Percentiles rank a stretch among this genome's conserved stretches.
Conservation (phyloP, 1,140 invertebrate genomes). For the Calephelis virginiensis region DNA sequence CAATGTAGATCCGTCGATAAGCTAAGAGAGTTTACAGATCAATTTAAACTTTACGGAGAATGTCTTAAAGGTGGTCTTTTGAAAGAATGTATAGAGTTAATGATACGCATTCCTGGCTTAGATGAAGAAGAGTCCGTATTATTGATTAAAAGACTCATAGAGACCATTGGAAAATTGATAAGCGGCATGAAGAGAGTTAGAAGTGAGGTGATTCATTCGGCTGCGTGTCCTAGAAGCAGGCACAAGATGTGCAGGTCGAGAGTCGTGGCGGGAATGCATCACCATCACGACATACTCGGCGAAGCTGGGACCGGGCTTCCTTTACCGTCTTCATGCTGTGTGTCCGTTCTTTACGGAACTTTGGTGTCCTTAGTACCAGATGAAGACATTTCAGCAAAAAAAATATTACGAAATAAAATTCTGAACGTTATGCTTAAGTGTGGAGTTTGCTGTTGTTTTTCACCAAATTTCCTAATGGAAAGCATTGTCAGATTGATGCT, state of each 20-base stretch:
- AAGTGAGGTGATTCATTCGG: constrained; percentile 79
- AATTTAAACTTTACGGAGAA: constrained; percentile 81
- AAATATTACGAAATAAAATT: constrained; percentile 72
- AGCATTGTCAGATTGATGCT: constrained; percentile 63
- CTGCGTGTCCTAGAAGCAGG: constrained; percentile 71
- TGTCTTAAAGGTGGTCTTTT: constrained; percentile 80
- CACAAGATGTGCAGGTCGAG: constrained; percentile 76
- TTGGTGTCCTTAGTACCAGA: constrained; percentile 77
- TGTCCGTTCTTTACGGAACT: constrained; percentile 80
- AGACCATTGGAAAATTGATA: constrained; percentile 80
- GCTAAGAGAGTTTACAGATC: constrained; percentile 80
- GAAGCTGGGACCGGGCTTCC: constrained; percentile 44
- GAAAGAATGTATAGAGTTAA: constrained; percentile 79
- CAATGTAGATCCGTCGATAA: constrained; percentile 79
- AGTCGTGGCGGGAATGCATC: constrained; percentile 71
- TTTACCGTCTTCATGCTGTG: constrained; percentile 73
- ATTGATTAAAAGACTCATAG: constrained; percentile 79
- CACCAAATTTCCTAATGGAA: constrained; percentile 70
- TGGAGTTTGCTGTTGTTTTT: constrained; percentile 83
- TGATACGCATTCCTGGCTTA: constrained; percentile 74
- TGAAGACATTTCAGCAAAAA: constrained; percentile 64
- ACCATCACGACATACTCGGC: constrained; percentile 81
- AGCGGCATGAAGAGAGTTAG: constrained; percentile 79
- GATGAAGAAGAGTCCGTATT: constrained; percentile 64
- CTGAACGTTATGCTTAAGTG: constrained; percentile 79